These are phyloP conservation scores for Archaeoteleia sp. DNA, from an alignment of 2,888 invertebrate genomes.

Conservation along the genomic window DNA sequence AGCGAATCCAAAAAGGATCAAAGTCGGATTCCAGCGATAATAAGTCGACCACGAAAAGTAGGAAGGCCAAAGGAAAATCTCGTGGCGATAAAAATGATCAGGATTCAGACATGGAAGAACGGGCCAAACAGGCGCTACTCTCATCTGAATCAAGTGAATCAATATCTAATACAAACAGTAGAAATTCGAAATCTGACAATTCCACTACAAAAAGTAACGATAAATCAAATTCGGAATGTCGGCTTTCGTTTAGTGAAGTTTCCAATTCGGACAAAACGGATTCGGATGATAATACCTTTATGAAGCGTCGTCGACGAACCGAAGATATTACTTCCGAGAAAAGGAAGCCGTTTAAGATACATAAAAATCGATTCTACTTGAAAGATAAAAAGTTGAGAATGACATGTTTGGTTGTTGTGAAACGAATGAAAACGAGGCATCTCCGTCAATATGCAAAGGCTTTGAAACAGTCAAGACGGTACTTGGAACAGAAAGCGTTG, in stretches of 20 bases:
- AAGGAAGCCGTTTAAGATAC: constrained; percentile 47
- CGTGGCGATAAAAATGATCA: neutral
- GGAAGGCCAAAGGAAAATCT: too few species aligned
- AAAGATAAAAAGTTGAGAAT: constrained; percentile 62
- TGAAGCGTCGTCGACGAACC: neutral
- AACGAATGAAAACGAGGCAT: constrained; percentile 56
- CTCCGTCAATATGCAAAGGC: constrained; percentile 59
- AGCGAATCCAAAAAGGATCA: too few species aligned
- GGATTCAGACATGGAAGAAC: too few species aligned
- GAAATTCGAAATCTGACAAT: too few species aligned
- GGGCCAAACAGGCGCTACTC: too few species aligned
- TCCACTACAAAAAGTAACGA: too few species aligned
- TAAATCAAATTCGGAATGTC: neutral
- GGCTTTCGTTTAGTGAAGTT: neutral
- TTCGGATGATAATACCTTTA: neutral
- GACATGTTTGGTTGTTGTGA: constrained; percentile 57
- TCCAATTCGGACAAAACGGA: neutral
- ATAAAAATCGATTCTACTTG: constrained; percentile 54
- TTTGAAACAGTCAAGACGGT: constrained; percentile 63
- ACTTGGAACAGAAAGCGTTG: constrained; percentile 62
- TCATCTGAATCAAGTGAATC: too few species aligned
- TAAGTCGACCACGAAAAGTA: too few species aligned
- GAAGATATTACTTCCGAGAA: constrained; percentile 20
- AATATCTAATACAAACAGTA: too few species aligned
- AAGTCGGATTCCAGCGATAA: too few species aligned